phyloP scores from a whole-genome alignment of 2,113 vertebrate genomes.

The Bucco capensis region DNA sequence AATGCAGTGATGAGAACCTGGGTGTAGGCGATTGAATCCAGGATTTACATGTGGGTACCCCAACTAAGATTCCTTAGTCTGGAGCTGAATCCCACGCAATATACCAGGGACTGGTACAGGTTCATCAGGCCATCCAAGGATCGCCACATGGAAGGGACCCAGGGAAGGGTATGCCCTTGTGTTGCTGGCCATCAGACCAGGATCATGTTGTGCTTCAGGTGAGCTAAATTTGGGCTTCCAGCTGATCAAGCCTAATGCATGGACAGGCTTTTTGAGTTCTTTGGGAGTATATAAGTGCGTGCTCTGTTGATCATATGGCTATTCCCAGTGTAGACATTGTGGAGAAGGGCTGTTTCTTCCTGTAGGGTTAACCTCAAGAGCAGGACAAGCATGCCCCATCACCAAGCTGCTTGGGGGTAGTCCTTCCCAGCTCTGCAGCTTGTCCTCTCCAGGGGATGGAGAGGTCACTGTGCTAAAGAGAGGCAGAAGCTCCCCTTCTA shows the following conservation, averaged over 20 bases:
- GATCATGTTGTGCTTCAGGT: neutral
- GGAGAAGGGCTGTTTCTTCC: neutral
- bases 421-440: neutral
- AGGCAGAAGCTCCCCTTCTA: neutral
- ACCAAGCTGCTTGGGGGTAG: neutral
- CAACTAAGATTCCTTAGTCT: neutral
- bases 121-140: neutral
- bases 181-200: neutral
- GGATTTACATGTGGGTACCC: neutral
- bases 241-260: neutral
- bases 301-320: neutral
- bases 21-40: neutral
- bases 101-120: neutral
- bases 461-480: neutral
- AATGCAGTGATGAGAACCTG: neutral
- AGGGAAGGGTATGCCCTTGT: neutral
- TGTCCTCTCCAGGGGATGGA: neutral
- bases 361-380: neutral
- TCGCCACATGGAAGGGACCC: neutral
- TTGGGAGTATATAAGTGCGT: neutral
- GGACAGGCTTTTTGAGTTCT: neutral
- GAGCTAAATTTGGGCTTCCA: neutral
- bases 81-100: neutral
- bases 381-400: neutral
- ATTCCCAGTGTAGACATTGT: neutral